phyloP scores from a whole-genome alignment of 2,113 vertebrate species.

The Crocuta crocuta region DNA sequence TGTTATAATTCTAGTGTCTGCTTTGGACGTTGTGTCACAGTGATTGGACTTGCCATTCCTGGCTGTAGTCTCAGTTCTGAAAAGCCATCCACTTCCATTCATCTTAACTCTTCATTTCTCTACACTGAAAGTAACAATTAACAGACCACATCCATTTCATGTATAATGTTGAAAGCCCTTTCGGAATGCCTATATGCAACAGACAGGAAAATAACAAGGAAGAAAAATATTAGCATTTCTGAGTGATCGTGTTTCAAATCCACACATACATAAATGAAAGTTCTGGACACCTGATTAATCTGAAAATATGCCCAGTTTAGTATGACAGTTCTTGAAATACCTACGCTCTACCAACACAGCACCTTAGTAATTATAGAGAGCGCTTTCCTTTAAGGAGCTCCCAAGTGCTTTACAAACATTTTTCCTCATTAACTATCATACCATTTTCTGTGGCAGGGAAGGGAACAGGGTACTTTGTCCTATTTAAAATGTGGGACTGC shows the following conservation, averaged over 20 bases:
- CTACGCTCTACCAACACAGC: background rate
- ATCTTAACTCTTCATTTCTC: background rate
- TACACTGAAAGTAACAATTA: background rate
- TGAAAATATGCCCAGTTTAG: background rate
- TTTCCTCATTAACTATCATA: conserved; percentile 45
- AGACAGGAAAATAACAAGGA: background rate
- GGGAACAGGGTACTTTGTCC: background rate
- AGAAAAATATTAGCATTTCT: background rate
- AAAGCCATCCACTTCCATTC: background rate
- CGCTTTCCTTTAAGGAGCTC: conserved; percentile 17
- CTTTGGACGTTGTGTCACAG: background rate
- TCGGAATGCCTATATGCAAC: background rate
- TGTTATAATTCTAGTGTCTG: background rate
- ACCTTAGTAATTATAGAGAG: conserved; percentile 13
- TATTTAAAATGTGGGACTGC: conserved; percentile 66
- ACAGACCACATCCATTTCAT: background rate
- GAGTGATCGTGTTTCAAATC: conserved; percentile 23
- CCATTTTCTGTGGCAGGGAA: conserved; percentile 41
- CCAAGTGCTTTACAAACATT: conserved; percentile 33
- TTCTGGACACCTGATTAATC: background rate
- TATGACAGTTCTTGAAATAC: background rate
- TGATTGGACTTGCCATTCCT: background rate
- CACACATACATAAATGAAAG: background rate
- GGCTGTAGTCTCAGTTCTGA: background rate
- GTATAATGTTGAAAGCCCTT: background rate